phyloP scores from a whole-genome alignment of 2,113 vertebrate species.

The Arothron firmamentum region DNA sequence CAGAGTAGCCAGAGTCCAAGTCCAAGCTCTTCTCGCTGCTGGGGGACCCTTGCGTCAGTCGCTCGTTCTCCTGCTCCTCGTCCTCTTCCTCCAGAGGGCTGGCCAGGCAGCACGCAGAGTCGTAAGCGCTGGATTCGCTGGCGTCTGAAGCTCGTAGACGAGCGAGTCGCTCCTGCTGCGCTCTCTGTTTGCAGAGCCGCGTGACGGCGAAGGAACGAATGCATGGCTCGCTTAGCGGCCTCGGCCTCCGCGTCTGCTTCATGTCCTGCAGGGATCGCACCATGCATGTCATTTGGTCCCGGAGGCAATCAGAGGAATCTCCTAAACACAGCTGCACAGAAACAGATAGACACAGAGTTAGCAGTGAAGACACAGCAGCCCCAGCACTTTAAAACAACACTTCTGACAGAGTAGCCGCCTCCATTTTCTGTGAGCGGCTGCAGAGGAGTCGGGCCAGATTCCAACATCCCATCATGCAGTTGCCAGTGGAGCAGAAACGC shows the following conservation, averaged over 20 bases:
- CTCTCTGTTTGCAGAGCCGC: conserved; percentile 59
- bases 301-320: conserved; percentile 72
- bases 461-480: conserved; percentile 26
- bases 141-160: conserved; percentile 68
- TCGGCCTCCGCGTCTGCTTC: conserved; percentile 66
- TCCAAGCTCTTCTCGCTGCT: conserved; percentile 86
- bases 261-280: conserved; percentile 76
- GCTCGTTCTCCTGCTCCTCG: conserved; percentile 57
- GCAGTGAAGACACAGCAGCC: conserved; percentile 1
- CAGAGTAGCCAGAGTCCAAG: conserved; percentile 91
- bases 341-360: conserved; percentile 33
- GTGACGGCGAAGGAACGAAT: conserved; percentile 56
- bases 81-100: conserved; percentile 78
- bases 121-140: conserved; percentile 80
- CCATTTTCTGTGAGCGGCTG: neutral
- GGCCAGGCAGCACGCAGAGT: conserved; percentile 86
- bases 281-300: conserved; percentile 79
- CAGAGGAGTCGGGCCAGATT: conserved; percentile 3
- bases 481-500: conserved; percentile 17
- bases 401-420: neutral
- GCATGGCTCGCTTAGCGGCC: conserved; percentile 63
- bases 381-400: conserved; percentile 1
- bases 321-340: conserved; percentile 79
- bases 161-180: conserved; percentile 63
- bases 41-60: conserved; percentile 67